Conservation (phyloP, 2,888 invertebrate genomes). For the Formica aserva region DNA sequence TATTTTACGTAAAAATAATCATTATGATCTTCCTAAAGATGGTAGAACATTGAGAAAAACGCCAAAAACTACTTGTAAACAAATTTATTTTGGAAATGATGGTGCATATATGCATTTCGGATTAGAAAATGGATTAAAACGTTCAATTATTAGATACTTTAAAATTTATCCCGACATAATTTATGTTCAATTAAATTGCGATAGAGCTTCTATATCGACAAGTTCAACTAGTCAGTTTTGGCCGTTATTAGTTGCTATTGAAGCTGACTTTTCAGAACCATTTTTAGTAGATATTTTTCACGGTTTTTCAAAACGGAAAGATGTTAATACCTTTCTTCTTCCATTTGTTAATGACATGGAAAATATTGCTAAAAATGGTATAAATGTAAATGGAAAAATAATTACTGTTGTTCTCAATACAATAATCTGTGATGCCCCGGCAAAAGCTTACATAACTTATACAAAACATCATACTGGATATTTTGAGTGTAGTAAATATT, state of each 20-base stretch:
- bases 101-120: slow-evolving; percentile 62
- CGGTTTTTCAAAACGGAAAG: slow-evolving; percentile 59
- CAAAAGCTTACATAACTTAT: no score
- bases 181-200: slow-evolving; percentile 55
- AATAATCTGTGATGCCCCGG: no score
- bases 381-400: no score
- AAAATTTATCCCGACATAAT: slow-evolving; percentile 44
- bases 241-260: no score
- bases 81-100: neutral
- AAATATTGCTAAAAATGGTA: slow-evolving; percentile 27
- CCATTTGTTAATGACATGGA: slow-evolving; percentile 56
- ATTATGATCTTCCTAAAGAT: neutral
- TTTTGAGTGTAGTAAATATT: no score
- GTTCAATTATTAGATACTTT: slow-evolving; percentile 44
- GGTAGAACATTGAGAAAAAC: neutral
- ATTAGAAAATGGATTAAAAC: slow-evolving; percentile 29
- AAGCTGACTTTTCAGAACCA: slow-evolving; percentile 4
- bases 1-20: slow-evolving; percentile 37
- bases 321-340: slow-evolving; percentile 64
- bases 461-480: no score
- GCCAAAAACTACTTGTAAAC: neutral
- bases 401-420: no score
- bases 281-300: slow-evolving; percentile 57
- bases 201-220: slow-evolving; percentile 57
- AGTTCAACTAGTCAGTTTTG: slow-evolving; percentile 34